Conservation (phyloP, 2,113 vertebrate species). For the Etheostoma spectabile region DNA sequence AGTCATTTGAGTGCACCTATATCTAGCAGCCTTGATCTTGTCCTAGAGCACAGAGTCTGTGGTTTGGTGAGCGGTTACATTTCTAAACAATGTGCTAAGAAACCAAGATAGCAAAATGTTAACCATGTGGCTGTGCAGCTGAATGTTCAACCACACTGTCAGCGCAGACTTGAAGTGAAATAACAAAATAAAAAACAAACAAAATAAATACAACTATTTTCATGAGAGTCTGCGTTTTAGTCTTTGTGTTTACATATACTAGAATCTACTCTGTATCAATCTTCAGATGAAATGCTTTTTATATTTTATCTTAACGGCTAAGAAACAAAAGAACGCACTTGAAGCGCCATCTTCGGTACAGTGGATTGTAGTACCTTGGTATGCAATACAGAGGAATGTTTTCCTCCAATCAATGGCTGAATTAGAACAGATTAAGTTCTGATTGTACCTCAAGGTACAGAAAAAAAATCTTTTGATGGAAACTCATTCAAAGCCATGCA, state of each 20-base stretch:
- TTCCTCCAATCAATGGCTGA: slow-evolving; percentile 48
- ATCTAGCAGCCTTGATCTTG: not conserved
- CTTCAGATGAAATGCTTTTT: slow-evolving; percentile 18
- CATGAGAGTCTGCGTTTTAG: not conserved
- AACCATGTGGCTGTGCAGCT: slow-evolving; percentile 9
- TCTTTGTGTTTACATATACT: slow-evolving; percentile 5
- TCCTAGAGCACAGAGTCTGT: not conserved
- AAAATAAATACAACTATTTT: slow-evolving; percentile 11
- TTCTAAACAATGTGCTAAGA: slow-evolving; percentile 11
- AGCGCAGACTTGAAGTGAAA: not conserved
- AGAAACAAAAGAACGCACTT: slow-evolving; percentile 67
- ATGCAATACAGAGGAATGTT: slow-evolving; percentile 31
- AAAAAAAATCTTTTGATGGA: slow-evolving; percentile 58
- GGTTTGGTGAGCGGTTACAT: slow-evolving; percentile 11
- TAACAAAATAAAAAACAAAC: slow-evolving; percentile 4
- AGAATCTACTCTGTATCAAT: not conserved
- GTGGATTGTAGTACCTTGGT: slow-evolving; percentile 37
- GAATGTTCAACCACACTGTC: slow-evolving; percentile 16
- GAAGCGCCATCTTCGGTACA: slow-evolving; percentile 32
- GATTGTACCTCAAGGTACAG: slow-evolving; percentile 68
- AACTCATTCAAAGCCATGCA: slow-evolving; percentile 66
- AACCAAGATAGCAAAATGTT: slow-evolving; percentile 26
- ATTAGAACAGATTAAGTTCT: slow-evolving; percentile 54
- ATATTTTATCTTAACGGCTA: slow-evolving; percentile 19
- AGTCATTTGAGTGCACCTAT: not conserved